These are phyloP conservation scores for Drosophila rufa DNA, from an alignment of 1,140 invertebrate species.

Conservation along the genomic window DNA sequence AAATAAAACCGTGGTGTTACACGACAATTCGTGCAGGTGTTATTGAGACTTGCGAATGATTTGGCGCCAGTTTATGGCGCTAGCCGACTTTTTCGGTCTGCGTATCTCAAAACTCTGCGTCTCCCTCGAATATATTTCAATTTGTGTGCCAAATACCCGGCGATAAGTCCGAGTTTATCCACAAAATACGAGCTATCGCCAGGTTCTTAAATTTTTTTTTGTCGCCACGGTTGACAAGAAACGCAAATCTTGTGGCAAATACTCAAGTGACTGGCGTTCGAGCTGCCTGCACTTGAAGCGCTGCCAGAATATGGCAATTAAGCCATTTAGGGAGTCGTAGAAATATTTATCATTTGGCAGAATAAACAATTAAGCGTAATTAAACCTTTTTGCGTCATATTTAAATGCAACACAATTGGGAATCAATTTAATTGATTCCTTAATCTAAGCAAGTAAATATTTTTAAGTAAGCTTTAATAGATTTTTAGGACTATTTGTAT, in stretches of 20 bases:
- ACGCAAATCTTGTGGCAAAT: conserved; percentile 27
- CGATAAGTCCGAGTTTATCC: conserved; percentile 39
- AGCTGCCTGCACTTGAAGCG: neutral
- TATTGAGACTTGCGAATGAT: conserved; percentile 83
- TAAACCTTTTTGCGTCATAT: no score
- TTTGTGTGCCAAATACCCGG: conserved; percentile 7
- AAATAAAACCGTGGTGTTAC: conserved; percentile 79
- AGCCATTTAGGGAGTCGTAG: neutral
- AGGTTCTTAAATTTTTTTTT: neutral
- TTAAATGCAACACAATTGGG: no score
- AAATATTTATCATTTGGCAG: neutral
- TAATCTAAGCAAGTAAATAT: no score
- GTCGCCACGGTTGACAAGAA: conserved; percentile 3
- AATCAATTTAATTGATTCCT: no score
- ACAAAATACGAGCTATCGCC: conserved; percentile 1
- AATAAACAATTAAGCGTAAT: no score
- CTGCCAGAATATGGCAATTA: neutral
- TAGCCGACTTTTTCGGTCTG: conserved; percentile 8
- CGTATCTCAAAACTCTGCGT: conserved; percentile 19
- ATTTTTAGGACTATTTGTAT: neutral
- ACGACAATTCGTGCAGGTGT: conserved; percentile 83
- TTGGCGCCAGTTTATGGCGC: conserved; percentile 79
- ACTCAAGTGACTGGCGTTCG: conserved; percentile 9
- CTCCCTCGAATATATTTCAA: conserved; percentile 3
- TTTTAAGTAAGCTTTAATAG: no score